Percentiles rank a stretch among this genome's conserved stretches.
Conservation (phyloP, 2,797 vertebrate genomes). For the Melanotaenia parkinsoni region DNA sequence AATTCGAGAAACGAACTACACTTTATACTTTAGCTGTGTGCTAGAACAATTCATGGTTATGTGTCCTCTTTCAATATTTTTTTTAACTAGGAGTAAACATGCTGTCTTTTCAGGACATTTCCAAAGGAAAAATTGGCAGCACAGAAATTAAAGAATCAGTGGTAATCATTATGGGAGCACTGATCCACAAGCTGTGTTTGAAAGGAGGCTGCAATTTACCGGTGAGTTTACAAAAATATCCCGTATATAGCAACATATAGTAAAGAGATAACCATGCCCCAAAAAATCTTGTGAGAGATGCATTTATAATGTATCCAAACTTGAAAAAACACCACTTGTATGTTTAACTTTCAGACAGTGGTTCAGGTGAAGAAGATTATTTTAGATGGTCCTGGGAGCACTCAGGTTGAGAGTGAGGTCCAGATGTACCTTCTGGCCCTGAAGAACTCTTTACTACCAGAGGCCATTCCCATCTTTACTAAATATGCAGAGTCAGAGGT, state of each 20-base stretch:
- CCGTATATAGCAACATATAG: background rate
- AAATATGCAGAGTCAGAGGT: slow-evolving; percentile 89
- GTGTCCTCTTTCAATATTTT: background rate
- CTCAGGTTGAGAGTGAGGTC: slow-evolving; percentile 85
- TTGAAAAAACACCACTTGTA: background rate
- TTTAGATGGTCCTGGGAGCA: slow-evolving; percentile 86
- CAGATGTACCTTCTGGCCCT: slow-evolving; percentile 92
- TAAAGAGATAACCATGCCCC: background rate
- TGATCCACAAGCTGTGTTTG: slow-evolving; percentile 91
- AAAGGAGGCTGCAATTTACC: slow-evolving; percentile 89
- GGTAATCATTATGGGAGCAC: slow-evolving; percentile 92
- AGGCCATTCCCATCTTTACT: slow-evolving; percentile 90
- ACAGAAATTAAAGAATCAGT: slow-evolving; percentile 93
- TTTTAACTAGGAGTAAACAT: background rate
- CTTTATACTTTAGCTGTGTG: background rate
- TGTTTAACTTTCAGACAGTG: slow-evolving; percentile 82
- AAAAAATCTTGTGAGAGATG: background rate
- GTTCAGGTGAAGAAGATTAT: slow-evolving; percentile 91
- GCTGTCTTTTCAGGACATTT: slow-evolving; percentile 82
- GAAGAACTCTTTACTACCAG: slow-evolving; percentile 93
- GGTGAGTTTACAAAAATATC: slow-evolving; percentile 77
- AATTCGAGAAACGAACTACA: background rate
- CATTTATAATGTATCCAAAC: background rate
- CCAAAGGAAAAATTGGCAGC: slow-evolving; percentile 87
- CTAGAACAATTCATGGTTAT: background rate